Percentiles rank a stretch among this genome's conserved stretches.
Evolutionary conservation across 2,113 vertebrate species (phyloP).

Genomic region (Zosterops pallidus): DNA sequence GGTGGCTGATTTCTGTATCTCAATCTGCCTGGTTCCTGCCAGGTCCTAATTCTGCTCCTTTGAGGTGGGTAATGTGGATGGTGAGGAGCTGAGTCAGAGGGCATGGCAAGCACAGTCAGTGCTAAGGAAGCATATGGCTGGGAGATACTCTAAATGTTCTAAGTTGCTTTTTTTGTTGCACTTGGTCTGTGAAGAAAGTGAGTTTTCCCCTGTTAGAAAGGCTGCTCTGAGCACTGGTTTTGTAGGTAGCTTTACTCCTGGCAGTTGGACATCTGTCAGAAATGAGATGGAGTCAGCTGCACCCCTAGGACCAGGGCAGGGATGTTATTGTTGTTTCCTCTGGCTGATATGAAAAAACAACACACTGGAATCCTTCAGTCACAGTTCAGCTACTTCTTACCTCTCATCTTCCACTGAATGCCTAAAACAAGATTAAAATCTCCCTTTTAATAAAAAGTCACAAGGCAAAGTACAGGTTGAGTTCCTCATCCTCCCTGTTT

Average conservation of each 20-base stretch:
- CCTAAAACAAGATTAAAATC: slow-evolving; percentile 4
- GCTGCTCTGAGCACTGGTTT: neutral
- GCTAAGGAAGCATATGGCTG: neutral
- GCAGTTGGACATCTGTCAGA: neutral
- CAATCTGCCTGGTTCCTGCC: neutral
- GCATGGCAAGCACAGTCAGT: neutral
- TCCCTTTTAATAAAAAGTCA: neutral
- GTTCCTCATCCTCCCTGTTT: neutral
- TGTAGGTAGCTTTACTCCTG: neutral
- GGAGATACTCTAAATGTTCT: neutral
- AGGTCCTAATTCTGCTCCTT: neutral
- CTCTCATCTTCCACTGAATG: neutral
- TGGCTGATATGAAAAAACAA: neutral
- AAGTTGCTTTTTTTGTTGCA: neutral
- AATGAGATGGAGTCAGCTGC: neutral
- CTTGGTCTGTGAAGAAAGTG: neutral
- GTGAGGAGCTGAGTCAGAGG: slow-evolving; percentile 1
- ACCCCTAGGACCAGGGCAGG: neutral
- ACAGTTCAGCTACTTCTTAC: neutral
- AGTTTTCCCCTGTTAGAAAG: neutral
- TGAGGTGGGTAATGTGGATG: neutral
- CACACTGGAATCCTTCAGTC: neutral
- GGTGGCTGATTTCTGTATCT: neutral
- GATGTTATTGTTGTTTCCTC: neutral
- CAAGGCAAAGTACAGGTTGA: neutral